Evolutionary conservation across 2,888 invertebrate species (phyloP).

Genomic region (Sturmia bella): DNA sequence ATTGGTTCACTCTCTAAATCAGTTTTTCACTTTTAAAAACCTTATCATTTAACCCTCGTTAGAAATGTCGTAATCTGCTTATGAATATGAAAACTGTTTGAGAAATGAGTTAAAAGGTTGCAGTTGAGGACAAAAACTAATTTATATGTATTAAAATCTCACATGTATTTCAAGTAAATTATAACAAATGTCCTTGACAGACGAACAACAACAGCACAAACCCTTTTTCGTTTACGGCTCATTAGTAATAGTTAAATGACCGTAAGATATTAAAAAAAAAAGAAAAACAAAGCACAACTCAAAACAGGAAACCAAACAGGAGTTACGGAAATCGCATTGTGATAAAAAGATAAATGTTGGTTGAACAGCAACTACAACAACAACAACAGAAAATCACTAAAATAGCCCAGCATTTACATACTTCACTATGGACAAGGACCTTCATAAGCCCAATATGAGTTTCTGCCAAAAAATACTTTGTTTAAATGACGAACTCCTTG

Average conservation of each 20-base stretch:
- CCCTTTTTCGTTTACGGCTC: slow-evolving; percentile 61
- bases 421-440: neutral
- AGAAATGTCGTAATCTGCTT: slow-evolving; percentile 32
- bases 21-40: no score
- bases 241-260: slow-evolving; percentile 63
- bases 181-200: slow-evolving; percentile 74
- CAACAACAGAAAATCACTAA: neutral
- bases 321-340: slow-evolving; percentile 56
- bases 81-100: slow-evolving; percentile 44
- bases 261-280: slow-evolving; percentile 38
- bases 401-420: slow-evolving; percentile 9
- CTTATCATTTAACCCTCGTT: slow-evolving; percentile 21
- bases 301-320: slow-evolving; percentile 27
- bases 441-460: slow-evolving; percentile 1
- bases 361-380: slow-evolving; percentile 38
- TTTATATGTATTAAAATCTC: slow-evolving; percentile 66
- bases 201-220: slow-evolving; percentile 36
- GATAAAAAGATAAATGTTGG: slow-evolving; percentile 70
- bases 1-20: no score
- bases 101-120: neutral
- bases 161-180: slow-evolving; percentile 70
- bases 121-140: slow-evolving; percentile 54
- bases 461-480: neutral
- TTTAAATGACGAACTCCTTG: slow-evolving; percentile 72
- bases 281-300: slow-evolving; percentile 1